Percentiles rank a stretch among this genome's conserved stretches.
These are phyloP conservation scores for Pardalotus punctatus DNA, from an alignment of 2,113 vertebrate species.

Conservation along the genomic window DNA sequence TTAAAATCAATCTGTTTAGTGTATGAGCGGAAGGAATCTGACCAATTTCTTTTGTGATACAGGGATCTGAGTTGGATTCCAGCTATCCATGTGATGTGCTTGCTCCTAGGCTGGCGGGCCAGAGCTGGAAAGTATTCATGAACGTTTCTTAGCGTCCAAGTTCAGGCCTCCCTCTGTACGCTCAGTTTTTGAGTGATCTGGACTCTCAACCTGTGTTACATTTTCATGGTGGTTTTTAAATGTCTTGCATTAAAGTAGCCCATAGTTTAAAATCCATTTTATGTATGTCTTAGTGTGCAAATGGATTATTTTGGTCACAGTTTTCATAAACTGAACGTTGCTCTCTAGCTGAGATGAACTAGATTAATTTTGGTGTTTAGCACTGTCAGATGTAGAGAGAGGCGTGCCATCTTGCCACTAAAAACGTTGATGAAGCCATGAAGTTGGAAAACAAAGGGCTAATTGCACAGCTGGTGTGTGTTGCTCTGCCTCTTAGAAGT, in stretches of 20 bases:
- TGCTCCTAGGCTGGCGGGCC: background rate
- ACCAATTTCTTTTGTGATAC: background rate
- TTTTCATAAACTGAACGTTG: constrained; percentile 25
- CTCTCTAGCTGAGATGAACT: constrained; percentile 7
- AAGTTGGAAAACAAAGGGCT: constrained; percentile 45
- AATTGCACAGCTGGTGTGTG: constrained; percentile 24
- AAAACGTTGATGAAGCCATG: background rate
- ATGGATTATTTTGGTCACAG: background rate
- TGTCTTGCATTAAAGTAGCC: constrained; percentile 40
- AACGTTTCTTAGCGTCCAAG: accelerated
- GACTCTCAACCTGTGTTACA: background rate
- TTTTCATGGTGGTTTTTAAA: background rate
- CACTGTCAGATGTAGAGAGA: background rate
- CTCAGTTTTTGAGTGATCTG: background rate
- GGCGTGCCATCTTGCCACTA: background rate
- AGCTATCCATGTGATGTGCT: background rate
- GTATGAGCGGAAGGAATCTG: background rate
- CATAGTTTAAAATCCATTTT: constrained; percentile 2
- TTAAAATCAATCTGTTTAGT: background rate
- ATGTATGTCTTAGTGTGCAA: background rate
- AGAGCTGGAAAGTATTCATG: background rate
- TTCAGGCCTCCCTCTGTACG: background rate
- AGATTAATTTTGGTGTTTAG: constrained; percentile 6
- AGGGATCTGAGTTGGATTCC: background rate
- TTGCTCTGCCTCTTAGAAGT: background rate